phyloP scores from a whole-genome alignment of 1,140 invertebrate genomes.

The Nasonia vitripennis region DNA sequence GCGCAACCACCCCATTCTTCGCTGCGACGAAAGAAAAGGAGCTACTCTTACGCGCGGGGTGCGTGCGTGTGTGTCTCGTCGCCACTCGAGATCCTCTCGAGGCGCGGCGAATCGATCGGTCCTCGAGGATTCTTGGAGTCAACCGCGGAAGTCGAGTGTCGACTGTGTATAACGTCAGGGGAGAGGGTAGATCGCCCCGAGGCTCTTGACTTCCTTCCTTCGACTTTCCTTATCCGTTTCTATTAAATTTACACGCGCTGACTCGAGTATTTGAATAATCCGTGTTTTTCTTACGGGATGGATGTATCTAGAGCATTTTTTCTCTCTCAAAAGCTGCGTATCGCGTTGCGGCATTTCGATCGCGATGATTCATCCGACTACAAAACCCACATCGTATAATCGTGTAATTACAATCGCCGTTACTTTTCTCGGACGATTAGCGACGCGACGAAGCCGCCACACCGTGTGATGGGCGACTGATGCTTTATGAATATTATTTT shows the following conservation, averaged over 20 bases:
- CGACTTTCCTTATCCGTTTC: constrained; percentile 35
- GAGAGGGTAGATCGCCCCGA: neutral
- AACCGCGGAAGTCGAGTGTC: constrained; percentile 32
- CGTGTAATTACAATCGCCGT: constrained; percentile 4
- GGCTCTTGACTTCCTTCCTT: constrained; percentile 33
- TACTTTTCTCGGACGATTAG: constrained; percentile 25
- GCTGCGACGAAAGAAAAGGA: neutral
- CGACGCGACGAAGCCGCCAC: neutral
- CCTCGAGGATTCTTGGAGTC: constrained; percentile 4
- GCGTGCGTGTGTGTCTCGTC: neutral
- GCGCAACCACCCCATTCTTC: constrained; percentile 7
- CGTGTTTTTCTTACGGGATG: constrained; percentile 11
- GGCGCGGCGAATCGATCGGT: constrained; percentile 30
- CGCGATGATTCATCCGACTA: neutral
- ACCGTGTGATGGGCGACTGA: neutral
- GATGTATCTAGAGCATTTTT: neutral
- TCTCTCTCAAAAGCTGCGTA: neutral
- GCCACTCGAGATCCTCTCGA: constrained; percentile 35
- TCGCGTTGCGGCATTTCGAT: neutral
- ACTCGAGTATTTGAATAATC: constrained; percentile 41
- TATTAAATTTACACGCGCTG: constrained; percentile 23
- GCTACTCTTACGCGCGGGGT: neutral
- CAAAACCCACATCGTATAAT: constrained; percentile 1
- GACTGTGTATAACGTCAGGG: neutral
- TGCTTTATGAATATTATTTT: constrained; percentile 75